Evolutionary conservation across 2,113 vertebrate species (phyloP).

Genomic region (Neodon shergylaensis): DNA sequence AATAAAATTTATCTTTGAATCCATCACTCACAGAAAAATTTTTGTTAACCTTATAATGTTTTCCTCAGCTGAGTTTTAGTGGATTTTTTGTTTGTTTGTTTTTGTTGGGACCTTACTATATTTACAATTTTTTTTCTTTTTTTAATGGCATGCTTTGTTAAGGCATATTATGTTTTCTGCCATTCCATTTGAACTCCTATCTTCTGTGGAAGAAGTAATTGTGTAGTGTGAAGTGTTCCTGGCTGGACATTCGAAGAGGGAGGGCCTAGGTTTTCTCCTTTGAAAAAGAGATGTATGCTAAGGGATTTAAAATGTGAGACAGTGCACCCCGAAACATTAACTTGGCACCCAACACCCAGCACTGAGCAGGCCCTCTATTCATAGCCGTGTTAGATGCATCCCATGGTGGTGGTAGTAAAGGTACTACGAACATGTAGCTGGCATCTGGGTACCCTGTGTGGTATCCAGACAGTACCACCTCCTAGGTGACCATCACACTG

Average conservation of each 20-base stretch:
- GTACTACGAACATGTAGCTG: neutral
- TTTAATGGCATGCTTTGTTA: neutral
- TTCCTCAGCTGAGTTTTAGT: neutral
- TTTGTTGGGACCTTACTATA: neutral
- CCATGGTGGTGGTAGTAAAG: neutral
- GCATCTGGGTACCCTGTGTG: neutral
- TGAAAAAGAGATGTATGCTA: neutral
- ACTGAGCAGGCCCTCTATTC: neutral
- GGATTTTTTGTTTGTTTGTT: neutral
- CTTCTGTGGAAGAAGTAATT: neutral
- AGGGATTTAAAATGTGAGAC: neutral
- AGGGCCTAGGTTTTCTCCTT: neutral
- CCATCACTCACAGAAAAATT: conserved; percentile 35
- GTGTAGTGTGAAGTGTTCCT: neutral
- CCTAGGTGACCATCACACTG: neutral
- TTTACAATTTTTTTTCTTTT: neutral
- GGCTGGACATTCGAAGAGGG: neutral
- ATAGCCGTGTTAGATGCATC: neutral
- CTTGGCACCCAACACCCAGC: neutral
- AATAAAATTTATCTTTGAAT: conserved; percentile 22
- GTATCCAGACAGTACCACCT: neutral
- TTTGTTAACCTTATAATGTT: neutral
- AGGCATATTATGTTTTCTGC: neutral
- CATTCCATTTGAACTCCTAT: neutral
- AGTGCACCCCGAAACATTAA: neutral